phyloP scores from a whole-genome alignment of 64 coral and sea anemone genomes.

The Catalaphyllia jardinei region DNA sequence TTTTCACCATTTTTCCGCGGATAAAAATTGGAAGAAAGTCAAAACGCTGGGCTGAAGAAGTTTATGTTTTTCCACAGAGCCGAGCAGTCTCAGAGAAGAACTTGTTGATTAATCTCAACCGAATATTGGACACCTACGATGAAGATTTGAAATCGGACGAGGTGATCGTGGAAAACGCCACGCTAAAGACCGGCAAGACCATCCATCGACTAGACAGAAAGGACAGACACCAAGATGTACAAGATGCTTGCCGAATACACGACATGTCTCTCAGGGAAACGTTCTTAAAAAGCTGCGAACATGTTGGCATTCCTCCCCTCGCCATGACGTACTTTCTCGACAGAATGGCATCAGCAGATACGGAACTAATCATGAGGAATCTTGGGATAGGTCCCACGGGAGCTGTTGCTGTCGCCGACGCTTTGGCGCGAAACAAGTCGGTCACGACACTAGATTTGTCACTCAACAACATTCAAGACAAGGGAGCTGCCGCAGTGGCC shows the following conservation, averaged over 20 bases:
- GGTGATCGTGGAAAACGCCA: constrained; percentile 13
- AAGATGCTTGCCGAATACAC: constrained; percentile 87
- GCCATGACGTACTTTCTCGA: constrained; percentile 90
- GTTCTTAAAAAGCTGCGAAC: constrained; percentile 63
- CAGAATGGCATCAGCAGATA: constrained; percentile 46
- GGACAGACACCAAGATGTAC: constrained; percentile 79
- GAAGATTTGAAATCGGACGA: constrained; percentile 15
- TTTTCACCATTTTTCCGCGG: constrained; percentile 37
- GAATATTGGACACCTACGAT: constrained; percentile 70
- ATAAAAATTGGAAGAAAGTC: constrained; percentile 36
- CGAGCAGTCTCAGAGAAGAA: constrained; percentile 81
- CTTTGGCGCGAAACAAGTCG: constrained; percentile 63
- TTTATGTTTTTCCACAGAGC: constrained; percentile 82
- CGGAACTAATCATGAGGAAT: constrained; percentile 81
- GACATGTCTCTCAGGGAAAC: constrained; percentile 57
- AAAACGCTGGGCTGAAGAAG: constrained; percentile 58
- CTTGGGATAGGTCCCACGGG: constrained; percentile 77
- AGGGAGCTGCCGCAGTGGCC: constrained; percentile 69
- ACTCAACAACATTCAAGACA: constrained; percentile 75
- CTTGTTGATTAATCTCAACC: constrained; percentile 67
- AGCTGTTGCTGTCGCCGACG: constrained; percentile 57
- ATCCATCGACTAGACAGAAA: constrained; percentile 82
- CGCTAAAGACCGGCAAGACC: constrained; percentile 33
- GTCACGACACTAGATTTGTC: constrained; percentile 80
- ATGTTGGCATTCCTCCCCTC: constrained; percentile 69